phyloP scores from a whole-genome alignment of 2,888 invertebrate species.

The Tenthredo livida region DNA sequence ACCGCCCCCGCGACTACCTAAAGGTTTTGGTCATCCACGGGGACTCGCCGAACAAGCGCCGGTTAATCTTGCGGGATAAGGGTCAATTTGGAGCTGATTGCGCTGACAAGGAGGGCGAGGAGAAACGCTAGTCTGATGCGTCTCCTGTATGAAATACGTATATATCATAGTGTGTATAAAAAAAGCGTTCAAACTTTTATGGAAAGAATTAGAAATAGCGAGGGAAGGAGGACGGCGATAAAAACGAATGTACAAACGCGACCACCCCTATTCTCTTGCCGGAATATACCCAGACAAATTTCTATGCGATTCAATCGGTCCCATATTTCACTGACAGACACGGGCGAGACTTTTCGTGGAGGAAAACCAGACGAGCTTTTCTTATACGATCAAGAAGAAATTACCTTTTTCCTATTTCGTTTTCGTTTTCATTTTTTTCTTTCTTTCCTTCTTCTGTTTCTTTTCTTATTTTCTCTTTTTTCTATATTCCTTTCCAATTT shows the following conservation, averaged over 20 bases:
- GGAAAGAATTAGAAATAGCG: neutral
- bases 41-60: slow-evolving; percentile 51
- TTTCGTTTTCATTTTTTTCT: neutral
- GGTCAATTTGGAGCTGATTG: slow-evolving; percentile 56
- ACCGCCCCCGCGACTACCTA: slow-evolving; percentile 32
- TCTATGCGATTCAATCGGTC: slow-evolving; percentile 23
- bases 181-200: neutral
- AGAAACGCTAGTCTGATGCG: slow-evolving; percentile 15
- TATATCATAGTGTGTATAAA: neutral
- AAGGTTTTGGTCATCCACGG: slow-evolving; percentile 50
- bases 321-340: slow-evolving; percentile 24
- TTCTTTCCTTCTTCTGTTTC: neutral
- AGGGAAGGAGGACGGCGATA: neutral
- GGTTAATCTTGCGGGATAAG: slow-evolving; percentile 57
- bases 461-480: too few relatives aligned
- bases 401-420: slow-evolving; percentile 17
- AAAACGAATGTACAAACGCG: slow-evolving; percentile 8
- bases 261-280: slow-evolving; percentile 2
- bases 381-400: slow-evolving; percentile 31
- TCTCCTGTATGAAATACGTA: neutral
- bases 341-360: neutral
- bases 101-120: slow-evolving; percentile 47
- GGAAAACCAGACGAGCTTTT: slow-evolving; percentile 13
- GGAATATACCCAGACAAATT: slow-evolving; percentile 19
- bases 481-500: neutral